These are phyloP conservation scores for Cygnus buccinator DNA, from an alignment of 2,113 vertebrate species.

Conservation along the genomic window DNA sequence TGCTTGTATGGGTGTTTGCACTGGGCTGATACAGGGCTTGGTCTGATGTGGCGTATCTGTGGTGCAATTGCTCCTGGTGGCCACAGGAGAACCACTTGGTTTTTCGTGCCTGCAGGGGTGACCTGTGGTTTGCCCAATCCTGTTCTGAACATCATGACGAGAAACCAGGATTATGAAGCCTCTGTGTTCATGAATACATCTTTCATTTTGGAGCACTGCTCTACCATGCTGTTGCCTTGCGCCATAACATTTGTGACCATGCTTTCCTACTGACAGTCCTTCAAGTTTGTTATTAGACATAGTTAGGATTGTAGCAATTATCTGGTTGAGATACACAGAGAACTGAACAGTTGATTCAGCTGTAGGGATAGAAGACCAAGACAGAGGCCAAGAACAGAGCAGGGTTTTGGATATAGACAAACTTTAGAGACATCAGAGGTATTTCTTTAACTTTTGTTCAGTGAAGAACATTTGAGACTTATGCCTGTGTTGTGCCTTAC, in stretches of 20 bases:
- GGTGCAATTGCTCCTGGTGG: background rate
- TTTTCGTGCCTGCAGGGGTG: background rate
- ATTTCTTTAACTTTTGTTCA: constrained; percentile 58
- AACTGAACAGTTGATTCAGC: background rate
- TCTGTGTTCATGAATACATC: constrained; percentile 19
- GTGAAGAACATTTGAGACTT: constrained; percentile 55
- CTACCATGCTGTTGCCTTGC: background rate
- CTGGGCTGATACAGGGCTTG: background rate
- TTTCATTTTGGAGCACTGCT: constrained; percentile 43
- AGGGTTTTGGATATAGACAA: constrained; percentile 54
- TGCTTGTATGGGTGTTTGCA: background rate
- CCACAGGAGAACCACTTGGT: background rate
- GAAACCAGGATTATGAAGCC: constrained; percentile 55
- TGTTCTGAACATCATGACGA: background rate
- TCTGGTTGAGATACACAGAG: constrained; percentile 9
- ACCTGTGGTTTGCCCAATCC: background rate
- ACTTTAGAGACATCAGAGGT: constrained; percentile 55
- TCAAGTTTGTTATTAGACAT: background rate
- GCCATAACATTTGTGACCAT: background rate
- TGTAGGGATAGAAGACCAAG: constrained; percentile 42
- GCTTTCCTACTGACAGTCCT: background rate
- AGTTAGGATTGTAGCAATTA: background rate
- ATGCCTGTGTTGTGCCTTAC: constrained; percentile 70
- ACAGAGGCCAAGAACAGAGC: constrained; percentile 66
- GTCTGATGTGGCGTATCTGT: background rate